These are phyloP conservation scores for Cololabis saira DNA, from an alignment of 2,113 vertebrate genomes.

Conservation along the genomic window DNA sequence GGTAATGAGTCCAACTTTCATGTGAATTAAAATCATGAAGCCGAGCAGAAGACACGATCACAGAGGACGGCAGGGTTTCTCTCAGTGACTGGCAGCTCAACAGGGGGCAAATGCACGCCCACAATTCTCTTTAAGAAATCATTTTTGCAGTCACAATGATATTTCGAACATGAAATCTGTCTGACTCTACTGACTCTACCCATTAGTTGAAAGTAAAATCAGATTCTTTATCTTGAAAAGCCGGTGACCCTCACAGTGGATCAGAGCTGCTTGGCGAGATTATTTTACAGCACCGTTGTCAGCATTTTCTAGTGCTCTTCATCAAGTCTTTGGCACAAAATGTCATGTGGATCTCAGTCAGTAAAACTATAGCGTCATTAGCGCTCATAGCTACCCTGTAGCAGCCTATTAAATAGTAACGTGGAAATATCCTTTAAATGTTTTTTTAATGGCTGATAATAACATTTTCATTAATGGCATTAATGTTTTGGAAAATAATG, in stretches of 20 bases:
- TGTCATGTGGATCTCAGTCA: conserved; percentile 13
- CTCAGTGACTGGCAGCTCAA: conserved; percentile 41
- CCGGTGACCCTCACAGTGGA: conserved; percentile 19
- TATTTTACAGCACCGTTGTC: conserved; percentile 29
- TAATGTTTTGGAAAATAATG: conserved; percentile 30
- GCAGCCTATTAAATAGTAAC: conserved; percentile 36
- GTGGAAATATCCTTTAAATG: conserved; percentile 31
- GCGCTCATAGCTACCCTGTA: conserved; percentile 9
- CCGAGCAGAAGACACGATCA: conserved; percentile 29
- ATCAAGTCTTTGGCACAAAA: conserved; percentile 20
- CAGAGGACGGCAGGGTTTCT: conserved; percentile 39
- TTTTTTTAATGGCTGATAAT: conserved; percentile 55
- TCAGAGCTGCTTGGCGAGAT: conserved; percentile 4
- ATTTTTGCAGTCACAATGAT: conserved; percentile 31
- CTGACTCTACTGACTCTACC: too few species aligned
- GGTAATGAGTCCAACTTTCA: conserved; percentile 29
- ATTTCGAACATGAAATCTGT: conserved; percentile 47
- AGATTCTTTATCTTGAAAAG: conserved; percentile 33
- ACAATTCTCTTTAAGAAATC: neutral
- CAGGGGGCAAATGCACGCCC: conserved; percentile 14
- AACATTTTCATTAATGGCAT: conserved; percentile 38
- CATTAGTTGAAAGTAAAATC: conserved; percentile 53
- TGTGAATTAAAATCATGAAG: conserved; percentile 21
- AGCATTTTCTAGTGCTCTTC: conserved; percentile 37
- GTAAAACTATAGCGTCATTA: conserved; percentile 45